These are phyloP conservation scores for Nomada ferruginata DNA, from an alignment of 2,888 invertebrate species.

Conservation along the genomic window DNA sequence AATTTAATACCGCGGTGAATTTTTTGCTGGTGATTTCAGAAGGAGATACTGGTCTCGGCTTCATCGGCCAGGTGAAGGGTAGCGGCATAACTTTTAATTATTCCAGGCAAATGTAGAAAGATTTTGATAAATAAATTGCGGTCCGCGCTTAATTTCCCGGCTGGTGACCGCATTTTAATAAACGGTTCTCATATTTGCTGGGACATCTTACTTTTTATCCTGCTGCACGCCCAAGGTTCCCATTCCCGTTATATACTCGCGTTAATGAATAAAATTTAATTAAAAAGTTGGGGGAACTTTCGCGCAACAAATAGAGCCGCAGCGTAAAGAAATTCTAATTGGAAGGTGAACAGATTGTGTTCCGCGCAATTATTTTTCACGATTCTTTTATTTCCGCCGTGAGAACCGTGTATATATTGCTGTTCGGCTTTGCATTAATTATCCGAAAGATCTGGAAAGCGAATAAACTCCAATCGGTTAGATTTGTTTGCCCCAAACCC, in stretches of 20 bases:
- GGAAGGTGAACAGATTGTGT: slow-evolving; percentile 53
- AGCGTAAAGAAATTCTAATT: slow-evolving; percentile 58
- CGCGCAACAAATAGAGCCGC: slow-evolving; percentile 50
- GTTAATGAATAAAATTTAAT: slow-evolving; percentile 62
- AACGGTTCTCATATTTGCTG: slow-evolving; percentile 10
- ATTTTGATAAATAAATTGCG: slow-evolving; percentile 33
- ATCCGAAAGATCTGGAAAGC: slow-evolving; percentile 17
- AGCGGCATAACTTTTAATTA: slow-evolving; percentile 34
- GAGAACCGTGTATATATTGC: neutral
- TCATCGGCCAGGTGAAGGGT: neutral
- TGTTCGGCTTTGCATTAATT: slow-evolving; percentile 30
- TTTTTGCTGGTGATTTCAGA: too few species aligned
- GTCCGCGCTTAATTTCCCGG: slow-evolving; percentile 15
- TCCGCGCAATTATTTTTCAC: slow-evolving; percentile 55
- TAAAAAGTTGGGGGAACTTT: slow-evolving; percentile 56
- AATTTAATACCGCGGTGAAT: neutral
- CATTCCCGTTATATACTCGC: slow-evolving; percentile 27
- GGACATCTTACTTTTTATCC: slow-evolving; percentile 43
- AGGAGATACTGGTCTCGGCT: neutral
- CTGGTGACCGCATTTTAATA: slow-evolving; percentile 13
- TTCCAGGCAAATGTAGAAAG: neutral
- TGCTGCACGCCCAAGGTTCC: slow-evolving; percentile 1
- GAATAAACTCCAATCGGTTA: slow-evolving; percentile 37
- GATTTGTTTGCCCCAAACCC: neutral
- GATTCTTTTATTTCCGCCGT: slow-evolving; percentile 26